Conservation (phyloP, 2,888 invertebrate genomes). For the Drosophila trichaetosa region DNA sequence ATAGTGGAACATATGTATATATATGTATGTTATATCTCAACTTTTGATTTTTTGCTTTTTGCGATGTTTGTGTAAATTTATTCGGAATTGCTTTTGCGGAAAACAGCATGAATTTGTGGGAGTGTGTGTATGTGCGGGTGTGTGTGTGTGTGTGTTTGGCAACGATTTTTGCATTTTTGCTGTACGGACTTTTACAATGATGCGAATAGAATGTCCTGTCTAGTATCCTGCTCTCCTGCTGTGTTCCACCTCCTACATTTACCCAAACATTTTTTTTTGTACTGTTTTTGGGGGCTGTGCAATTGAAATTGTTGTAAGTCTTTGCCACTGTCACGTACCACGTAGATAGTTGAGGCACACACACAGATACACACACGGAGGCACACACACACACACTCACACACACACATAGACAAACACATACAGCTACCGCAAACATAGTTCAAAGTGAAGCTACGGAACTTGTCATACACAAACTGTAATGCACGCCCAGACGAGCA, state of each 20-base stretch:
- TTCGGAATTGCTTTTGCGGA: slow-evolving; percentile 16
- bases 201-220: slow-evolving; percentile 32
- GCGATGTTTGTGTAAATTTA: slow-evolving; percentile 15
- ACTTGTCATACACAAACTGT: slow-evolving; percentile 59
- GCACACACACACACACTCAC: neutral
- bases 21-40: neutral
- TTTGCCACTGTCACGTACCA: slow-evolving; percentile 50
- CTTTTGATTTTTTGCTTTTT: neutral
- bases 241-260: slow-evolving; percentile 3
- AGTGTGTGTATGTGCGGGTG: neutral
- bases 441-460: slow-evolving; percentile 54
- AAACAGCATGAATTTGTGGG: slow-evolving; percentile 8
- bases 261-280: slow-evolving; percentile 50
- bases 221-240: slow-evolving; percentile 12
- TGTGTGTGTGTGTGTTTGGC: neutral
- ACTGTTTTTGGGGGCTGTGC: slow-evolving; percentile 13
- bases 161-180: slow-evolving; percentile 48
- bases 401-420: slow-evolving; percentile 14
- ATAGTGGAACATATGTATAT: slow-evolving; percentile 17
- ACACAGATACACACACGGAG: slow-evolving; percentile 24
- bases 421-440: slow-evolving; percentile 31
- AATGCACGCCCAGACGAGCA: slow-evolving; percentile 41
- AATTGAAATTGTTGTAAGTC: slow-evolving; percentile 57
- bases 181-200: slow-evolving; percentile 31
- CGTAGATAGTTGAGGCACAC: slow-evolving; percentile 25